Conservation (phyloP, 2,797 vertebrate genomes). For the Poecilia wingei region DNA sequence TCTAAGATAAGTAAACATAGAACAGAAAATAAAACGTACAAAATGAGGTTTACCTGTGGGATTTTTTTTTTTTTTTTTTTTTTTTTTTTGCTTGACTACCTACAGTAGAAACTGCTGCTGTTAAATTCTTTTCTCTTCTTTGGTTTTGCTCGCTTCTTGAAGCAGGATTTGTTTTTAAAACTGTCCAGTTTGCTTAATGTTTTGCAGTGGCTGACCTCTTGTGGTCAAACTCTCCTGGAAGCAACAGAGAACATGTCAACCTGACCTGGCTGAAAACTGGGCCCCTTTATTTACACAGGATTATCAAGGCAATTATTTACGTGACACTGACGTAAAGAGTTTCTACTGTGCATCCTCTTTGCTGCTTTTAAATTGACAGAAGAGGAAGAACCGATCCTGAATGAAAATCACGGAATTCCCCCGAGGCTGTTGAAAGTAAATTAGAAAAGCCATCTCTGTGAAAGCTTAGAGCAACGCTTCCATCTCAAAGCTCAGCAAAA, state of each 20-base stretch:
- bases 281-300: not conserved
- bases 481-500: conserved; percentile 10
- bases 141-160: not conserved
- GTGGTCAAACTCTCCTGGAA: conserved; percentile 45
- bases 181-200: not conserved
- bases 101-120: not conserved
- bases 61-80: not conserved
- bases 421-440: not conserved
- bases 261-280: not conserved
- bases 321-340: not conserved
- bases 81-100: too few species aligned
- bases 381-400: conserved; percentile 9
- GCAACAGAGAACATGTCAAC: not conserved
- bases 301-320: not conserved
- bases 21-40: too few species aligned
- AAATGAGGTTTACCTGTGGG: not conserved
- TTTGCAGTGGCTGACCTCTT: conserved; percentile 53
- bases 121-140: not conserved
- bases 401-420: not conserved
- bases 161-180: not conserved
- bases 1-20: not conserved
- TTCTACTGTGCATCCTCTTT: not conserved
- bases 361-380: not conserved
- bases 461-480: conserved; percentile 5
- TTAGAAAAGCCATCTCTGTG: conserved; percentile 2